These are phyloP conservation scores for Dendrolimus houi DNA, from an alignment of 2,888 invertebrate genomes.

Conservation along the genomic window DNA sequence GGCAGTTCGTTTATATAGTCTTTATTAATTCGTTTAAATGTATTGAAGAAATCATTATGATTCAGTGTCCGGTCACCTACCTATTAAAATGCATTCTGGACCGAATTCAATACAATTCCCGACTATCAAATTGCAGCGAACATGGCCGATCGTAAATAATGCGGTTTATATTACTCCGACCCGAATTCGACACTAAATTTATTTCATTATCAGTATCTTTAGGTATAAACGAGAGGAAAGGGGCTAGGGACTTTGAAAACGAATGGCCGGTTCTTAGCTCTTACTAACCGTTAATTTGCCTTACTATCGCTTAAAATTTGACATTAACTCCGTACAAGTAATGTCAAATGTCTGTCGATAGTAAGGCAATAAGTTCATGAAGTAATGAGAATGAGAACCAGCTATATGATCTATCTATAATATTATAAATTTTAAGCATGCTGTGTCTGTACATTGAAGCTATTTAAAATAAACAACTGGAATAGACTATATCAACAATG, in stretches of 20 bases:
- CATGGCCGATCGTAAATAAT: constrained; percentile 32
- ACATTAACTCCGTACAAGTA: too few relatives aligned
- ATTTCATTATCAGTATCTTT: constrained; percentile 29
- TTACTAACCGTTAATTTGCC: too few relatives aligned
- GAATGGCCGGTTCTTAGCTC: background rate
- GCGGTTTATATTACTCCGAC: constrained; percentile 31
- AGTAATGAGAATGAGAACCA: too few relatives aligned
- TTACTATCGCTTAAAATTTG: too few relatives aligned
- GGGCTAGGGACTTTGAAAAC: constrained; percentile 4
- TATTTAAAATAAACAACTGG: too few relatives aligned
- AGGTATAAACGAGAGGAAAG: constrained; percentile 3
- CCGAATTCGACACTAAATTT: constrained; percentile 32
- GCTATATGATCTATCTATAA: too few relatives aligned
- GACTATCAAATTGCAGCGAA: constrained; percentile 12
- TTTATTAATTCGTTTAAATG: background rate
- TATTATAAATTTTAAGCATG: too few relatives aligned
- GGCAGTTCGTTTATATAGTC: background rate
- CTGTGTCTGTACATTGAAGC: too few relatives aligned
- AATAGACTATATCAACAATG: too few relatives aligned
- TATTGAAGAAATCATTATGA: background rate
- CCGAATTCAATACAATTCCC: constrained; percentile 5
- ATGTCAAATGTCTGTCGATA: too few relatives aligned
- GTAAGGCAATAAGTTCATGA: too few relatives aligned
- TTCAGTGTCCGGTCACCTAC: constrained; percentile 4
- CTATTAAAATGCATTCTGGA: constrained; percentile 7